A percentile compares a stretch with the other conserved stretches of the same genome.
Evolutionary conservation across 2,888 invertebrate genomes (phyloP).

Genomic region (Harpalus rubripes): DNA sequence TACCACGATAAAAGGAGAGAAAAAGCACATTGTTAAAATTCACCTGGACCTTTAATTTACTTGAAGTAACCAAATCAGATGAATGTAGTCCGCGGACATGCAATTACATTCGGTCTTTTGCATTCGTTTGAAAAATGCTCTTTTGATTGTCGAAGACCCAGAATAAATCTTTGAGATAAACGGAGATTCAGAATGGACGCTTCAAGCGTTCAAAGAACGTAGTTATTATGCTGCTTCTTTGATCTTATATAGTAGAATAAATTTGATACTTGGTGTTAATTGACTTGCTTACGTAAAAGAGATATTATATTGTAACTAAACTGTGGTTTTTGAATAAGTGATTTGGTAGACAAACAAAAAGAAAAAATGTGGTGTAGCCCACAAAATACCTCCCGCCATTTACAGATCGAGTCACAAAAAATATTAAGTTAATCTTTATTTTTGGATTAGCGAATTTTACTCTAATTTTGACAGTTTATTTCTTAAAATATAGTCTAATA

Average conservation of each 20-base stretch:
- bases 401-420: too few relatives aligned
- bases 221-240: not conserved
- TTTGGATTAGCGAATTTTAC: too few relatives aligned
- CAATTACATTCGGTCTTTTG: conserved; percentile 52
- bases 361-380: too few relatives aligned
- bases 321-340: too few relatives aligned
- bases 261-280: conserved; percentile 3
- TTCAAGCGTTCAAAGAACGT: not conserved
- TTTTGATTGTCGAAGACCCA: conserved; percentile 53
- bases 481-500: too few relatives aligned
- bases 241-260: not conserved
- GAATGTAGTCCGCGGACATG: conserved; percentile 15
- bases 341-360: too few relatives aligned
- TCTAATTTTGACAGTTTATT: too few relatives aligned
- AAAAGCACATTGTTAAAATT: not conserved
- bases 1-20: not conserved
- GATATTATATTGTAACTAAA: not conserved
- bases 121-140: conserved; percentile 56
- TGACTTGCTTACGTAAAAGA: not conserved
- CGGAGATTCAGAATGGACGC: not conserved
- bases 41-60: not conserved
- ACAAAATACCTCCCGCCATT: too few relatives aligned
- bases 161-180: conserved; percentile 30
- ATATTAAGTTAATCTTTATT: too few relatives aligned
- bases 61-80: not conserved